Evolutionary conservation across 2,113 vertebrate species (phyloP), one percentile per base, ranked within the genome.

Genomic region (Montifringilla adamsi): DNA sequence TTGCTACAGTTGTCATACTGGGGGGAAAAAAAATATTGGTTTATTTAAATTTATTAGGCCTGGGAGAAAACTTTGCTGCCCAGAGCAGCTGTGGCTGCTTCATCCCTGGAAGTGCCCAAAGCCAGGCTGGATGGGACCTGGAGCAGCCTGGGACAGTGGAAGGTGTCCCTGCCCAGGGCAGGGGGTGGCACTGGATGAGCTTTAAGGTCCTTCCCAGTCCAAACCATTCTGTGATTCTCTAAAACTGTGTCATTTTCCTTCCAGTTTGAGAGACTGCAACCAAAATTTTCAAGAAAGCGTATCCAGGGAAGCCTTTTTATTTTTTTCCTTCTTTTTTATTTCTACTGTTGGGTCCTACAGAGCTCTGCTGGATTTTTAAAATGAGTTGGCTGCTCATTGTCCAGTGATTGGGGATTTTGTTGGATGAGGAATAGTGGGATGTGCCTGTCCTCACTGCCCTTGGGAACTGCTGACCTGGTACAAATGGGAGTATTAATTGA

Each of bases 391-490:
- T 69, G 75, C 46, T 78, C 30, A 1, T 15, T 41, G 41, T 46
- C 24, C 49, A 35, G 66, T 0, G 0, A 1, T 0, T 4, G 60
- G 41, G 64, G 78, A 10, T 88, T 91, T 50, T 60, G 44, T 68
- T 35, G 7, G 39, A 12, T 33, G 53, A 56, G 91, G 50, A 84
- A 1, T 1, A 3, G 60, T 10, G 75, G 70, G 72, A 53, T 72
- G 81, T 43, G 55, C 23, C 49, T 53, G 90, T 80, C 92, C 88
- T 31, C 2, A 0, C 63, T 86, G 95, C 79, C 94, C 94, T 96
- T 96, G 94, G 91, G 92, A 90, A 9, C 55, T 90, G 92, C 94
- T 96, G 93, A 89, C 76, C 88, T 89, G 76, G 4, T 86, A 9
- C 60, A 59, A 83, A 73, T 14, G 56, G 77, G 47, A 59, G 50